Evolutionary conservation across 2,797 vertebrate species (phyloP), one percentile per base, ranked within the genome.

Genomic region (Hemibagrus guttatus): DNA sequence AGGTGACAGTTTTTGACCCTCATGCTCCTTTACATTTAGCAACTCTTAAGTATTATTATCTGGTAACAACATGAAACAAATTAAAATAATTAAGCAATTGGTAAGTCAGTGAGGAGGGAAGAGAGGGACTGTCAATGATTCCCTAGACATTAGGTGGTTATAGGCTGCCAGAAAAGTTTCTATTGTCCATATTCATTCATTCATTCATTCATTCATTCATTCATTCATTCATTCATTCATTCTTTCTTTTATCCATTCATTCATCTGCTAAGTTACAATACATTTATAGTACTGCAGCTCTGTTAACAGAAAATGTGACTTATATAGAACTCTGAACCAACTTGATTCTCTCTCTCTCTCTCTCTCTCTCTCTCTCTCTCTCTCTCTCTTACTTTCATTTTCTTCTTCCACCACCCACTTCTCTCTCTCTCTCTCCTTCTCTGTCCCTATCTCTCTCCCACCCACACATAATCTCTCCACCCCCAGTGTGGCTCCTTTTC

Each of bases 321-420:
- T 31, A n/a, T 58, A 84, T n/a, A 76, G 31, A 16, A 42, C 49
- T 42, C 12, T 81, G 59, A 78, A 16, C 26, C 61, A 58, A 56
- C 49, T 7, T 71, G 35, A 84, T 42, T 39, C 59, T n/a, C 23
- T 3, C 17, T 75, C 19, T 56, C 13, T 35, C 8, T 83, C 49
- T 68, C 42, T 75, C 46, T 46, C 46, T 46, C 46, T 49, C 46
- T 49, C 46, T 49, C 46, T 58, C 11, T 64, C 28, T 79, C 46
- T 78, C 61, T 68, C 63, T 71, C 8, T 82, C 19, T 80, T 79
- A 79, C 81, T 84, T 86, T 89, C 26, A 76, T 87, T 71, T 74
- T 87, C 59, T 84, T 84, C 39, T 78, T 39, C 21, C 72, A 83
- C 54, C 84, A 72, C 87, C 74, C 80, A 85, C 66, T 79, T 84